phyloP scores from a whole-genome alignment of 1,140 invertebrate species.

The Pygmarrhopalites habei region DNA sequence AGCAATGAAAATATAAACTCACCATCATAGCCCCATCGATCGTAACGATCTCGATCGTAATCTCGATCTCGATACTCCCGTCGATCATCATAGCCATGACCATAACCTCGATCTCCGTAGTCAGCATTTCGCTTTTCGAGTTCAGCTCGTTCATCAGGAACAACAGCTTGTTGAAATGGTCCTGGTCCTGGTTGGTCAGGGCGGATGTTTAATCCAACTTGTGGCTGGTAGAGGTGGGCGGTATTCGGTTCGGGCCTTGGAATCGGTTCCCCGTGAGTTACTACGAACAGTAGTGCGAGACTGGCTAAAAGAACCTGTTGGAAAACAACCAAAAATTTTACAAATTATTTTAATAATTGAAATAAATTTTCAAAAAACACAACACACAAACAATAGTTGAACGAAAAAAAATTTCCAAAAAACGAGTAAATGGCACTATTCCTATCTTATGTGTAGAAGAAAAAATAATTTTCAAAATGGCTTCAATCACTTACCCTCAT shows the following conservation, averaged over 20 bases:
- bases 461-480: background rate
- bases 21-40: background rate
- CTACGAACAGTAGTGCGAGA: background rate
- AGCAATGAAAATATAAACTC: background rate
- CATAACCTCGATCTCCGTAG: background rate
- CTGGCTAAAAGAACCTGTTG: background rate
- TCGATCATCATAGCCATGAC: background rate
- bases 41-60: background rate
- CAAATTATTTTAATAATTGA: background rate
- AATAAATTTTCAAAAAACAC: background rate
- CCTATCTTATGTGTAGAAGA: background rate
- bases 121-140: background rate
- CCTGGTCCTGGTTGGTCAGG: background rate
- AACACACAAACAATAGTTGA: background rate
- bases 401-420: background rate
- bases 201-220: background rate
- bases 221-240: background rate
- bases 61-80: background rate
- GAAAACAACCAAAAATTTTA: background rate
- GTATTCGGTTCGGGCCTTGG: background rate
- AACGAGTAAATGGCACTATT: background rate
- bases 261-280: background rate
- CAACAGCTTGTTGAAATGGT: background rate
- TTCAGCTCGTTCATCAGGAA: background rate
- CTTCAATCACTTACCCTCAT: background rate